Evolutionary conservation across 2,113 vertebrate species (phyloP).

Genomic region (Cinclus cinclus): DNA sequence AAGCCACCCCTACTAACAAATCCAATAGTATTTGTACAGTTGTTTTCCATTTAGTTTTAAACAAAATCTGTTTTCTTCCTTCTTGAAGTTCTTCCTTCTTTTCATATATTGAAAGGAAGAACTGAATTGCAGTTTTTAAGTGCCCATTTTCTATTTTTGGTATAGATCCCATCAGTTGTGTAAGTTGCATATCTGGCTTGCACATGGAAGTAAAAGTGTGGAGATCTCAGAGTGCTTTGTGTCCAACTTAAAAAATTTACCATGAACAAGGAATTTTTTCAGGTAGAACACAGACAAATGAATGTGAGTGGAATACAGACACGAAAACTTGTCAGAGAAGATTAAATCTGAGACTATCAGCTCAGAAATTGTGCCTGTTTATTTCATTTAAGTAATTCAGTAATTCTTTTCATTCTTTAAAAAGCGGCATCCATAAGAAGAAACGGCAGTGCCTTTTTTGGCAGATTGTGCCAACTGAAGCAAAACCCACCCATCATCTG

Average conservation of each 20-base stretch:
- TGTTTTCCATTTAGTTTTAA: not conserved
- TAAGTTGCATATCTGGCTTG: not conserved
- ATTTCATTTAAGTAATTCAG: not conserved
- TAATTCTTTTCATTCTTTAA: not conserved
- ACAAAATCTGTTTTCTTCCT: not conserved
- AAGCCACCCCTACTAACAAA: not conserved
- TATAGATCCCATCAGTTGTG: not conserved
- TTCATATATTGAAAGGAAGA: not conserved
- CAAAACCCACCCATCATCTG: not conserved
- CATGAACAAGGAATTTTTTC: not conserved
- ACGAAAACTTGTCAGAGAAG: not conserved
- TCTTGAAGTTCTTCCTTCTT: not conserved
- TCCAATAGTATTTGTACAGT: not conserved
- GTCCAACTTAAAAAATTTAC: fast-evolving
- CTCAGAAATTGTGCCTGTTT: not conserved
- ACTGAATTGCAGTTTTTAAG: not conserved
- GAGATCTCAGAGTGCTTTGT: not conserved
- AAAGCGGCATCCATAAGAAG: not conserved
- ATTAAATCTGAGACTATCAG: not conserved
- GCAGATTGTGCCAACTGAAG: not conserved
- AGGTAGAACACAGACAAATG: not conserved
- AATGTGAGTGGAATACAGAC: not conserved
- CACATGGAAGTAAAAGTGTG: not conserved
- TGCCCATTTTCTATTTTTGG: not conserved
- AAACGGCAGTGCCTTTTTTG: not conserved